A percentile compares a stretch with the other conserved stretches of the same genome.
These are phyloP conservation scores for Stenolophus ochropezus DNA, from an alignment of 2,888 invertebrate species.

Conservation along the genomic window DNA sequence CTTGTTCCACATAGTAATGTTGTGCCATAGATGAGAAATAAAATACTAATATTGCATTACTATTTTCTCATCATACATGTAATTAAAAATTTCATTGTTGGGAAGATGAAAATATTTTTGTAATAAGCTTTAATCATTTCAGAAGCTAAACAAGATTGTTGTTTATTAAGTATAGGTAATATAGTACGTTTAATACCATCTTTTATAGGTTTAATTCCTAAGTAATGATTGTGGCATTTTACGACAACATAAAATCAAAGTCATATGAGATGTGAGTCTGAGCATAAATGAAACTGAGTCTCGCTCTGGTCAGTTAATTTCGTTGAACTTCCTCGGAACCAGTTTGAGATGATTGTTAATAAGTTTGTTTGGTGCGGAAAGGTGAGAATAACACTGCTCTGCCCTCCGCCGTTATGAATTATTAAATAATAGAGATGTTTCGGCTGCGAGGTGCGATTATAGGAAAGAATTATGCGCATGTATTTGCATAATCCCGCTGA, in stretches of 20 bases:
- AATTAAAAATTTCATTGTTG: too few relatives aligned
- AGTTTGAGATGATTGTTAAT: conserved; percentile 58
- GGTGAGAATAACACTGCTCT: conserved; percentile 49
- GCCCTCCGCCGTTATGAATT: conserved; percentile 54
- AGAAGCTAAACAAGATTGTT: neutral
- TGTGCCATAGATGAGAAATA: too few relatives aligned
- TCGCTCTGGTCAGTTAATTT: conserved; percentile 18
- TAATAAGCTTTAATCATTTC: neutral
- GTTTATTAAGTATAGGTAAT: neutral
- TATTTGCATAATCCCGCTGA: conserved; percentile 22
- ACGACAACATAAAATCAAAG: neutral
- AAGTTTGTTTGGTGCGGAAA: conserved; percentile 58
- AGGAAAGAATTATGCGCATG: conserved; percentile 51
- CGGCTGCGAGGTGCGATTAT: conserved; percentile 42
- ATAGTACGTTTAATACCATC: neutral
- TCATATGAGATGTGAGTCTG: neutral
- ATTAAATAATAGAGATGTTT: conserved; percentile 56
- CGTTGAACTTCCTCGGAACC: conserved; percentile 38
- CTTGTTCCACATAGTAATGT: too few relatives aligned
- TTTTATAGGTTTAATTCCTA: neutral
- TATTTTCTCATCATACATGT: too few relatives aligned
- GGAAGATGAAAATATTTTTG: too few relatives aligned
- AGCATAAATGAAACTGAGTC: neutral
- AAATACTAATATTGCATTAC: too few relatives aligned
- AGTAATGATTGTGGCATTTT: neutral